Evolutionary conservation across 2,797 vertebrate genomes (phyloP).

Genomic region (Diplodus sargus): DNA sequence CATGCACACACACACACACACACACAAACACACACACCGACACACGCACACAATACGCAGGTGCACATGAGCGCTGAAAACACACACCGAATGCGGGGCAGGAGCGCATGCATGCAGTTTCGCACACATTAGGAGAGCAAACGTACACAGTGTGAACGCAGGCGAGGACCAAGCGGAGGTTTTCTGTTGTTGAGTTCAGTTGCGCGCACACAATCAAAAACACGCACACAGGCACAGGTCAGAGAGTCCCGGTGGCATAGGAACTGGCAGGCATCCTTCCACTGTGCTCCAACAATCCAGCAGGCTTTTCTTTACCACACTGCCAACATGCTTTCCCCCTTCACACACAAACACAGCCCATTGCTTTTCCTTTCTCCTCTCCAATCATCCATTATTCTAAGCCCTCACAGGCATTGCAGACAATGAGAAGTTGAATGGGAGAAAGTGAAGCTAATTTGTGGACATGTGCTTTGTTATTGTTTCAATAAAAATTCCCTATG

Average conservation of each 20-base stretch:
- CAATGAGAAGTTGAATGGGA: slow-evolving; percentile 78
- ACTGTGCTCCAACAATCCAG: slow-evolving; percentile 79
- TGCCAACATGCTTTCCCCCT: slow-evolving; percentile 74
- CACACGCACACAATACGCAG: slow-evolving; percentile 37
- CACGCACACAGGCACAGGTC: slow-evolving; percentile 66
- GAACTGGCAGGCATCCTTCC: slow-evolving; percentile 80
- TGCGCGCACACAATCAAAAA: slow-evolving; percentile 29
- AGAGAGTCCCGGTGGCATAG: slow-evolving; percentile 77
- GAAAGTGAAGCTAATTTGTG: slow-evolving; percentile 81
- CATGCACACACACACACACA: slow-evolving; percentile 38
- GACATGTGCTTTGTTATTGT: slow-evolving; percentile 83
- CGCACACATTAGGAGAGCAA: slow-evolving; percentile 33
- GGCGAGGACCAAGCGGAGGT: slow-evolving; percentile 49
- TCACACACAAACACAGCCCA: slow-evolving; percentile 53
- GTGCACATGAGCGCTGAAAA: slow-evolving; percentile 17
- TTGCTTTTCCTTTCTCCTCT: slow-evolving; percentile 70
- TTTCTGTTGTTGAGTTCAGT: slow-evolving; percentile 53
- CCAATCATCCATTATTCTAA: slow-evolving; percentile 79
- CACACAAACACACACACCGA: slow-evolving; percentile 57
- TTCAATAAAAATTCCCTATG: slow-evolving; percentile 81
- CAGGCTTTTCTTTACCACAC: slow-evolving; percentile 80
- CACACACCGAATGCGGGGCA: slow-evolving; percentile 31
- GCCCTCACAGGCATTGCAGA: slow-evolving; percentile 79
- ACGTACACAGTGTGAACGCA: slow-evolving; percentile 43
- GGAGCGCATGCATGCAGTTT: slow-evolving; percentile 14